These are phyloP conservation scores for Glaucomys volans DNA, from an alignment of 2,113 vertebrate genomes.

Conservation along the genomic window DNA sequence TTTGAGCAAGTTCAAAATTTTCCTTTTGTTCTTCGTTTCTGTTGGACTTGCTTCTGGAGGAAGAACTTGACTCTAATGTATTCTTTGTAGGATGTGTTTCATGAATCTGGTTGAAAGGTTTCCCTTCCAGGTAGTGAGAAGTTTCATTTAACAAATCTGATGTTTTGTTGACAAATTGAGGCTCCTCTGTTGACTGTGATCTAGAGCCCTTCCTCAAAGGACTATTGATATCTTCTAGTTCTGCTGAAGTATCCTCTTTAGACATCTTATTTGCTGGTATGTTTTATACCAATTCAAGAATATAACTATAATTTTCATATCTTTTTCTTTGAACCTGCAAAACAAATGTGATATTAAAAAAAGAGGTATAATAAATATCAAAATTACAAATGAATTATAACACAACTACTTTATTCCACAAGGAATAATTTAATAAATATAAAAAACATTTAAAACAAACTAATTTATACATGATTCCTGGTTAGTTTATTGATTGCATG, in stretches of 20 bases:
- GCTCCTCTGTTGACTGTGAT: background rate
- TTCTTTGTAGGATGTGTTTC: background rate
- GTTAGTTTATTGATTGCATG: constrained; percentile 36
- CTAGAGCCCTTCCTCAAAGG: background rate
- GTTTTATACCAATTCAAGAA: constrained; percentile 7
- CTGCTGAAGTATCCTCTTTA: constrained; percentile 57
- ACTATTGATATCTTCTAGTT: constrained; percentile 32
- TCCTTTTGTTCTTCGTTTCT: constrained; percentile 49
- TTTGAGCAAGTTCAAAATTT: background rate
- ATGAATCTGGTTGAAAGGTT: background rate
- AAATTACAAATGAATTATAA: constrained; percentile 7
- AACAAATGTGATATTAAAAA: constrained; percentile 57
- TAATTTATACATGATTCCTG: constrained; percentile 11
- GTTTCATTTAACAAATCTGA: background rate
- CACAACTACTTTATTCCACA: background rate
- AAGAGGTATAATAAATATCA: constrained; percentile 30
- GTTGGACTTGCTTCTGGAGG: background rate
- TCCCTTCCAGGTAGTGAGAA: background rate
- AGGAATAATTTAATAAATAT: constrained; percentile 33
- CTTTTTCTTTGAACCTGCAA: constrained; percentile 71
- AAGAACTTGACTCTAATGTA: background rate
- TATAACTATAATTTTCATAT: constrained; percentile 57
- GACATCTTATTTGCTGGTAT: constrained; percentile 53
- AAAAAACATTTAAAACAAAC: constrained; percentile 29
- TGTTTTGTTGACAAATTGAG: constrained; percentile 19